phyloP scores from a whole-genome alignment of 2,888 invertebrate genomes.

The Eurytoma adleriae region DNA sequence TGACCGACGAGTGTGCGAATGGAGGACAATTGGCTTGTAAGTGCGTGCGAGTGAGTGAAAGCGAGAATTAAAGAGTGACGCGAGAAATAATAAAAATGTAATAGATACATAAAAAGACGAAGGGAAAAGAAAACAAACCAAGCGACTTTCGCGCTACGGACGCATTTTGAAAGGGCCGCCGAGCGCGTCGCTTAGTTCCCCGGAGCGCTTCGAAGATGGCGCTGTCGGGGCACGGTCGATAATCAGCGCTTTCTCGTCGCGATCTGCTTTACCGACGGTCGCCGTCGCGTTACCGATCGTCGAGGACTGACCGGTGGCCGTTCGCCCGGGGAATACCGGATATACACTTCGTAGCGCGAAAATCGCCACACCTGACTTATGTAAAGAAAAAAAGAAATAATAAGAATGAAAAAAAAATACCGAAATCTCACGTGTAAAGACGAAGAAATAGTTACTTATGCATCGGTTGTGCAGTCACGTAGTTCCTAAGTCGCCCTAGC shows the following conservation, averaged over 20 bases:
- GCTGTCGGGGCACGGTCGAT: neutral
- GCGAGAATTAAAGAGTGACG: conserved; percentile 10
- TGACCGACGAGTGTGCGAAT: conserved; percentile 55
- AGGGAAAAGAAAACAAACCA: conserved; percentile 19
- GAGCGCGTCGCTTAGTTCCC: conserved; percentile 22
- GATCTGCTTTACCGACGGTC: conserved; percentile 32
- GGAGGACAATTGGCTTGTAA: conserved; percentile 27
- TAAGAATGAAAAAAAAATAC: conserved; percentile 43
- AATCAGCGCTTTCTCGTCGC: neutral
- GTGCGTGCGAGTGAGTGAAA: conserved; percentile 17
- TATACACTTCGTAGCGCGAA: conserved; percentile 43
- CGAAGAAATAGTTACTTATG: conserved; percentile 73
- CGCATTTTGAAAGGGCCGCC: conserved; percentile 15
- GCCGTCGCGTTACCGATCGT: conserved; percentile 54
- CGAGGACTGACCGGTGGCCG: conserved; percentile 16
- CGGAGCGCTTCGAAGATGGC: conserved; percentile 20
- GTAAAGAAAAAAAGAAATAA: conserved; percentile 23
- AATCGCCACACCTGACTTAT: conserved; percentile 41
- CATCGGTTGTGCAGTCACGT: conserved; percentile 76
- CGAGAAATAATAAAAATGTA: conserved; percentile 28
- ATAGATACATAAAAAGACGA: conserved; percentile 20
- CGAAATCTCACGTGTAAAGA: conserved; percentile 60
- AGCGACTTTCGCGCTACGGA: conserved; percentile 43
- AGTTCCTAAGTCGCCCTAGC: conserved; percentile 76
- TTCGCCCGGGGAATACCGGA: neutral